Conservation (phyloP, 1,140 invertebrate species). For the Chlorops oryzae region DNA sequence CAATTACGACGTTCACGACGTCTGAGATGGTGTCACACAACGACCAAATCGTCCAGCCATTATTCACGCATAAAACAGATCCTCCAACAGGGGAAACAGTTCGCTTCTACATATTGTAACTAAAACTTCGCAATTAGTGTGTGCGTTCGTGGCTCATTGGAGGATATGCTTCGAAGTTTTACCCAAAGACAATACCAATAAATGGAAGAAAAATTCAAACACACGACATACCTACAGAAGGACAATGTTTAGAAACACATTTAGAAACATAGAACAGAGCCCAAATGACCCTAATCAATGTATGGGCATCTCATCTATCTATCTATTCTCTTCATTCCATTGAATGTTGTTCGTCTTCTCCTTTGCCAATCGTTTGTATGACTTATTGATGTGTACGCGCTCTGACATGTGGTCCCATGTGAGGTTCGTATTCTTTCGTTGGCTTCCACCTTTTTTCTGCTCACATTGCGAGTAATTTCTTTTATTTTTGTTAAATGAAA, state of each 20-base stretch:
- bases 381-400: conserved; percentile 14
- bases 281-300: conserved; percentile 34
- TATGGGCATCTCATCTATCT: no score
- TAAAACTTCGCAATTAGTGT: no score
- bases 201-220: neutral
- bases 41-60: conserved; percentile 46
- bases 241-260: no score
- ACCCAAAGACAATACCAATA: no score
- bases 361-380: neutral
- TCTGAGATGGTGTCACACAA: conserved; percentile 30
- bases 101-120: no score
- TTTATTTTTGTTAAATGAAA: no score
- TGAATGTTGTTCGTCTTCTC: neutral
- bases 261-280: no score
- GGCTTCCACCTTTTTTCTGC: neutral
- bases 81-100: no score
- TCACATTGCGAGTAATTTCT: no score
- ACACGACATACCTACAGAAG: neutral
- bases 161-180: no score
- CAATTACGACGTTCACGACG: neutral
- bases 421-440: conserved; percentile 9
- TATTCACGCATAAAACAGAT: conserved; percentile 48
- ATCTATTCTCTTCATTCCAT: neutral
- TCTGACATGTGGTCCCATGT: conserved; percentile 23
- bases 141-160: no score